Conservation (phyloP, 2,113 vertebrate species). For the Malurus elegans region DNA sequence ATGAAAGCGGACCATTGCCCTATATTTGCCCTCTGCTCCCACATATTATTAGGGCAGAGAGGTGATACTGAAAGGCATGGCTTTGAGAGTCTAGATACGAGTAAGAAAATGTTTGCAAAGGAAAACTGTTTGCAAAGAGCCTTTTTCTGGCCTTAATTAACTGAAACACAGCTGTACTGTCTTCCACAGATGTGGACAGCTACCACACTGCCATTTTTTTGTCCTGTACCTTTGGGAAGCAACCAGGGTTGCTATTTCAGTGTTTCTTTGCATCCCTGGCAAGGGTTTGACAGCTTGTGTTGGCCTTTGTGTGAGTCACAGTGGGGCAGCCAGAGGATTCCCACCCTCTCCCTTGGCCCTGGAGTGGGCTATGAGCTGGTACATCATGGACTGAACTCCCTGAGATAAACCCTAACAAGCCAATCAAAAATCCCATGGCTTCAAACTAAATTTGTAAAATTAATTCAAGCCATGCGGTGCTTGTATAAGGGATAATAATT, state of each 20-base stretch:
- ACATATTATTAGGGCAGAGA: background rate
- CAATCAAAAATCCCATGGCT: background rate
- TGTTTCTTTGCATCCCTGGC: background rate
- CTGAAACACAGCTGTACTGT: background rate
- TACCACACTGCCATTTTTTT: background rate
- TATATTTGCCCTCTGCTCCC: background rate
- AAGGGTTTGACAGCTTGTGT: background rate
- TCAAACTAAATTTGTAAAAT: background rate
- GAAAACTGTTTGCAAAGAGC: background rate
- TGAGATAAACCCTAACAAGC: background rate
- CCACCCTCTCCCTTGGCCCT: background rate
- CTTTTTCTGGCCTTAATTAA: background rate
- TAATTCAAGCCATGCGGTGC: background rate
- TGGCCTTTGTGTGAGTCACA: rapidly evolving
- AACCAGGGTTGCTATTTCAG: background rate
- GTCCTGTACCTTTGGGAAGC: background rate
- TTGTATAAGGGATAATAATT: background rate
- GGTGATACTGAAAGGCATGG: background rate
- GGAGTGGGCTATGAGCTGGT: background rate
- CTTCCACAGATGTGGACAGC: background rate
- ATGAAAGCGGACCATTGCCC: background rate
- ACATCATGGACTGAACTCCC: background rate
- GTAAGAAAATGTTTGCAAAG: background rate
- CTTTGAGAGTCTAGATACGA: background rate
- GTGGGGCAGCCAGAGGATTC: background rate